A percentile compares a stretch with the other conserved stretches of the same genome.
Conservation (phyloP, 2,113 vertebrate species). For the Nerophis ophidion region DNA sequence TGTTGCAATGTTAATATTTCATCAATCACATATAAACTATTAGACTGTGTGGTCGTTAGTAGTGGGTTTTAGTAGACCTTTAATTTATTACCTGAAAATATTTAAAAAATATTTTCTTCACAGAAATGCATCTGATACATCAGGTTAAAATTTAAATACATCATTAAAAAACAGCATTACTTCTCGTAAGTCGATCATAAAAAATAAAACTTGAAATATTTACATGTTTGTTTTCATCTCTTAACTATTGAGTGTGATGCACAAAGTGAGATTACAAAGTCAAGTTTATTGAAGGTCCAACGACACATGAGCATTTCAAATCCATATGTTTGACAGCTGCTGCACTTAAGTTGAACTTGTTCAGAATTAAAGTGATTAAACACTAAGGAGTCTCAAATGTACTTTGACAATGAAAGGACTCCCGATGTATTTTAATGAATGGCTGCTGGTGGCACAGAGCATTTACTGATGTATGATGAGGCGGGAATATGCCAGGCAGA, state of each 20-base stretch:
- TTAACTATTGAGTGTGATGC: no score
- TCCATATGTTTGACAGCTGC: slow-evolving; percentile 17
- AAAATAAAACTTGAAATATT: neutral
- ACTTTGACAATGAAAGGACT: slow-evolving; percentile 14
- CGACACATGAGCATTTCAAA: neutral
- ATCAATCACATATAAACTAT: no score
- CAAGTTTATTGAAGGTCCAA: neutral
- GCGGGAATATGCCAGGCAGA: slow-evolving; percentile 15
- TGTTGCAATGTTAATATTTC: no score
- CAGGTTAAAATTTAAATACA: no score
- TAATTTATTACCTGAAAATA: no score
- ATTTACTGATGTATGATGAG: slow-evolving; percentile 23
- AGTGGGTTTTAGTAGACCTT: no score
- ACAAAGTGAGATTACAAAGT: neutral
- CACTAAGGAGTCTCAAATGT: neutral
- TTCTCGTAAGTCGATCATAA: no score
- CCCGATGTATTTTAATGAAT: slow-evolving; percentile 30
- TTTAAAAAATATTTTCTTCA: no score
- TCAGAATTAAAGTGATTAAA: slow-evolving; percentile 17
- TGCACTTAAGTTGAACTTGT: slow-evolving; percentile 14
- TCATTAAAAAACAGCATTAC: no score
- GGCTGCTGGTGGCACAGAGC: slow-evolving; percentile 12
- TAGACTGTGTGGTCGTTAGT: no score
- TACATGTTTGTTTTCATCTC: neutral
- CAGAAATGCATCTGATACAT: no score